Percentiles rank a stretch among this genome's conserved stretches.
Conservation (phyloP, 2,888 invertebrate species). For the Gymnocheta viridis region DNA sequence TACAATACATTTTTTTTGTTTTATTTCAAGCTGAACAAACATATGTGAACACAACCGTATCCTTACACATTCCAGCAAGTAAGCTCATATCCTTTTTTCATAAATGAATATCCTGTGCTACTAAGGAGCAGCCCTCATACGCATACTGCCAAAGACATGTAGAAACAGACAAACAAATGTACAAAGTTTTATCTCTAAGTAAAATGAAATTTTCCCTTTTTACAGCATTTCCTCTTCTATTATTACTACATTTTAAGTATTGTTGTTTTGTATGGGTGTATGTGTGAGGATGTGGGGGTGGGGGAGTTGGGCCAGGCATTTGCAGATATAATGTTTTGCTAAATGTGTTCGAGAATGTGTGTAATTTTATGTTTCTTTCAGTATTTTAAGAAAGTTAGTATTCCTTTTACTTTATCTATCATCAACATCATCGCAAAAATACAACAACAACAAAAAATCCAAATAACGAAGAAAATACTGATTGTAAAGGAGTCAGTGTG, state of each 20-base stretch:
- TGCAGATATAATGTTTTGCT: not conserved
- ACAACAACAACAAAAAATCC: not conserved
- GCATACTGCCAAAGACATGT: slow-evolving; percentile 3
- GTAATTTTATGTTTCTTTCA: slow-evolving; percentile 47
- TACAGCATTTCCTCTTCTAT: slow-evolving; percentile 3
- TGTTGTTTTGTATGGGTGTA: not conserved
- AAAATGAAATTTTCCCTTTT: slow-evolving; percentile 60
- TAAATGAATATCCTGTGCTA: not conserved
- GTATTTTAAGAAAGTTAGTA: slow-evolving; percentile 62
- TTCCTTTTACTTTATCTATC: slow-evolving; percentile 61
- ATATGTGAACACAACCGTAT: not conserved
- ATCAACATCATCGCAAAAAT: slow-evolving; percentile 46
- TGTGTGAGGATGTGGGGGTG: not conserved
- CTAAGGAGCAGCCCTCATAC: not conserved
- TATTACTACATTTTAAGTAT: slow-evolving; percentile 38
- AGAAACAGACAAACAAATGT: slow-evolving; percentile 24
- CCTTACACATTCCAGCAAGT: not conserved
- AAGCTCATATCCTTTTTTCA: slow-evolving; percentile 16
- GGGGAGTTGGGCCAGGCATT: not conserved
- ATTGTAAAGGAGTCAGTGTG: not conserved
- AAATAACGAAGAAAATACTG: slow-evolving; percentile 50
- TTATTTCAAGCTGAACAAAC: slow-evolving; percentile 8
- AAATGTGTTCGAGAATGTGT: slow-evolving; percentile 13
- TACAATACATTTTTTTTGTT: slow-evolving; percentile 35
- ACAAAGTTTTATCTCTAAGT: slow-evolving; percentile 58